Percentiles rank a stretch among this genome's conserved stretches.
Conservation (phyloP, 23 tunicate genomes). For the Trididemnum nubilum region DNA sequence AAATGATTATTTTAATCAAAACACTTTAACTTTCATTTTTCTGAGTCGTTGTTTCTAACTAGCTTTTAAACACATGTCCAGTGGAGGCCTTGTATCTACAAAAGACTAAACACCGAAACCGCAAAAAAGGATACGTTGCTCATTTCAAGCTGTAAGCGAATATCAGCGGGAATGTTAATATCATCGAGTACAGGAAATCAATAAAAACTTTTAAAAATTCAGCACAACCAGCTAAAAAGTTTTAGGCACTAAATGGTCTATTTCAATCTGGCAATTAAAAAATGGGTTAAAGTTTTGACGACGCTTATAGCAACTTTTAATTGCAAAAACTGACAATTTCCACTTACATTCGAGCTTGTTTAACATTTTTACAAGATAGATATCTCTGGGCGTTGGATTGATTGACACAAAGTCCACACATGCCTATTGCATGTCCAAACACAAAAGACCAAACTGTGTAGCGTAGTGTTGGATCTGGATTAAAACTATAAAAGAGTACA, state of each 20-base stretch:
- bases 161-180: too few species aligned
- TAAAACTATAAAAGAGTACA: slow-evolving; percentile 29
- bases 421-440: not conserved
- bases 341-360: slow-evolving; percentile 43
- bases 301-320: too few species aligned
- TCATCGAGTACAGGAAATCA: too few species aligned
- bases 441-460: slow-evolving; percentile 34
- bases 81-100: too few species aligned
- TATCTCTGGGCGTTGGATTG: slow-evolving; percentile 33
- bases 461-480: slow-evolving; percentile 48
- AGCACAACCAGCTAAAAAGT: not conserved
- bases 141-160: too few species aligned
- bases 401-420: not conserved
- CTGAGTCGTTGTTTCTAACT: too few species aligned
- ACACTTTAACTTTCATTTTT: too few species aligned
- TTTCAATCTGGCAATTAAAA: not conserved
- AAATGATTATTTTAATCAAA: too few species aligned
- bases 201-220: too few species aligned
- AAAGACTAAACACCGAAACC: too few species aligned
- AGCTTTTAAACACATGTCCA: too few species aligned
- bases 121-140: too few species aligned
- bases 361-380: slow-evolving; percentile 29
- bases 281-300: not conserved
- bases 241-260: not conserved
- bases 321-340: not conserved